These are phyloP conservation scores for Xerus inauris DNA, from an alignment of 2,113 vertebrate species.

Conservation along the genomic window DNA sequence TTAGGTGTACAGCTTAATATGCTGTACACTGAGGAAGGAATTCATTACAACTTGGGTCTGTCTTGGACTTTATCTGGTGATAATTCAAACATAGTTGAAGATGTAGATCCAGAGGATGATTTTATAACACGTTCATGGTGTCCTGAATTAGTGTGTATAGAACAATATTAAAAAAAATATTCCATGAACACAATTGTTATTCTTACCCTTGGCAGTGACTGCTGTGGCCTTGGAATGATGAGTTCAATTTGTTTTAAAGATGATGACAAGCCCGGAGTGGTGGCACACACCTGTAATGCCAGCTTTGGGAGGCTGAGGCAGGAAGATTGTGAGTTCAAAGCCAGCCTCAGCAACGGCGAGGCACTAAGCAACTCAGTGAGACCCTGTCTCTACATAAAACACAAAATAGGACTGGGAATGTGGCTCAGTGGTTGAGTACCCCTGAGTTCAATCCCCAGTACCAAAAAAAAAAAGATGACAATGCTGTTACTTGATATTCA, in stretches of 20 bases:
- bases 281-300: no score
- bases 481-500: neutral
- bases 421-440: no score
- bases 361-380: no score
- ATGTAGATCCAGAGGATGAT: neutral
- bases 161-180: neutral
- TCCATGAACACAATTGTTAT: neutral
- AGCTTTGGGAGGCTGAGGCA: no score
- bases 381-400: no score
- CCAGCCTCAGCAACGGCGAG: no score
- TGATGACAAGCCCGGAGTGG: no score
- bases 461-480: no score
- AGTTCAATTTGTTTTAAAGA: neutral
- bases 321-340: no score
- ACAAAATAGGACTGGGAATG: no score
- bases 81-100: neutral
- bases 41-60: neutral
- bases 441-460: no score
- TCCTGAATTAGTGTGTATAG: neutral
- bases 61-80: neutral
- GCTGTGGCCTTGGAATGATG: neutral
- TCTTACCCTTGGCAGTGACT: neutral
- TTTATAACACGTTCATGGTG: neutral
- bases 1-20: neutral
- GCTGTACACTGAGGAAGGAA: neutral